phyloP scores from a whole-genome alignment of 2,797 vertebrate species.

The Gambelia wislizenii region DNA sequence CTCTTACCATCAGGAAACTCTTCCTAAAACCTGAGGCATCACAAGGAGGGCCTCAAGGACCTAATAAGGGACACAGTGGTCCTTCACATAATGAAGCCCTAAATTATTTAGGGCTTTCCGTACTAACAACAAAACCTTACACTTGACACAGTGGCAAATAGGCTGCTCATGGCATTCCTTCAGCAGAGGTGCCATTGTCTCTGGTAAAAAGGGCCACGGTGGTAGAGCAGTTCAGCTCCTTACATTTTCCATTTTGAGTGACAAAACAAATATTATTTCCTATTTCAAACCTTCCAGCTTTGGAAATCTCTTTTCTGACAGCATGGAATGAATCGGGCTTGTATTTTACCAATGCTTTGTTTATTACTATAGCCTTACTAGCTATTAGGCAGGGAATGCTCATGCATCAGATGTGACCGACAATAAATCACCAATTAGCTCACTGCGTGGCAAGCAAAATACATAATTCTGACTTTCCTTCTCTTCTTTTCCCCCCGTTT shows the following conservation, averaged over 20 bases:
- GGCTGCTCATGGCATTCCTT: background rate
- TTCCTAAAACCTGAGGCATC: background rate
- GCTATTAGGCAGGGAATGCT: background rate
- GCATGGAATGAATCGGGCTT: background rate
- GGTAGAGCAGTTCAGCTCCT: background rate
- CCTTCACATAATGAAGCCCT: background rate
- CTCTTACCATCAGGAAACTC: too few relatives aligned
- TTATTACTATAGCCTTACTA: background rate
- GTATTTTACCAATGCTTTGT: background rate
- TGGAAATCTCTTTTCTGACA: background rate
- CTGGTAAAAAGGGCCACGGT: background rate
- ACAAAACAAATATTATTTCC: background rate
- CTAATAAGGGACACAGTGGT: background rate
- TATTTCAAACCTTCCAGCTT: background rate
- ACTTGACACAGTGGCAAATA: background rate
- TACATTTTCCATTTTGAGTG: background rate
- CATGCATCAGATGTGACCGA: background rate
- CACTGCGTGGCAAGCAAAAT: background rate
- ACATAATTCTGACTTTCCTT: background rate
- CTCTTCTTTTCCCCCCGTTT: background rate
- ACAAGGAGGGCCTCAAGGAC: background rate
- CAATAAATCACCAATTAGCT: slow-evolving; percentile 10
- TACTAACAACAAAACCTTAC: background rate
- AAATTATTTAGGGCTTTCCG: background rate
- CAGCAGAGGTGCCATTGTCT: background rate